Percentiles rank a stretch among this genome's conserved stretches.
Evolutionary conservation across 2,888 invertebrate species (phyloP).

Genomic region (Coremacera marginata): DNA sequence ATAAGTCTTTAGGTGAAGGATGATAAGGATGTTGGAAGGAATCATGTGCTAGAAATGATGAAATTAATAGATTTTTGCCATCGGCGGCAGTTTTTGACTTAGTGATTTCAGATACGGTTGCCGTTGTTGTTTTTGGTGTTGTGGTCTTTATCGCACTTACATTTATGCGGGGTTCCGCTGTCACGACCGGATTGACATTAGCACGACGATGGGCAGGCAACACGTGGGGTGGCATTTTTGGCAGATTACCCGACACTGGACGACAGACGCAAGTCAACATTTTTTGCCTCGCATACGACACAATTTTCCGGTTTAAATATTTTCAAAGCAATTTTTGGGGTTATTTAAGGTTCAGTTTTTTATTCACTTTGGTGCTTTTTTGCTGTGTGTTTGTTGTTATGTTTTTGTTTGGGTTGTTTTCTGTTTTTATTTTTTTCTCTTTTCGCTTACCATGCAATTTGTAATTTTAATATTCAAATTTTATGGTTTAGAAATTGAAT

Average conservation of each 20-base stretch:
- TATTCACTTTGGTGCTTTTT: constrained; percentile 1
- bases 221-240: constrained; percentile 66
- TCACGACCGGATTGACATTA: constrained; percentile 60
- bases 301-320: constrained; percentile 3
- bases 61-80: not conserved
- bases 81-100: not conserved
- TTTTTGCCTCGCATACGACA: constrained; percentile 14
- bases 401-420: not conserved
- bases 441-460: constrained; percentile 18
- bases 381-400: not conserved
- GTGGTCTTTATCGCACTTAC: constrained; percentile 54
- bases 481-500: constrained; percentile 29
- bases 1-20: not conserved
- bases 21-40: not conserved
- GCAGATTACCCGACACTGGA: constrained; percentile 68
- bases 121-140: not conserved
- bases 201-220: constrained; percentile 52
- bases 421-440: not conserved
- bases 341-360: not conserved
- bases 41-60: not conserved
- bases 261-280: constrained; percentile 70
- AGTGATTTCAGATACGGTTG: constrained; percentile 11
- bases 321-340: not conserved
- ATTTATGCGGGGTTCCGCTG: constrained; percentile 67
- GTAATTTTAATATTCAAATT: constrained; percentile 13